Evolutionary conservation across 2,797 vertebrate species (phyloP).

Genomic region (Leptatherina wallacei): DNA sequence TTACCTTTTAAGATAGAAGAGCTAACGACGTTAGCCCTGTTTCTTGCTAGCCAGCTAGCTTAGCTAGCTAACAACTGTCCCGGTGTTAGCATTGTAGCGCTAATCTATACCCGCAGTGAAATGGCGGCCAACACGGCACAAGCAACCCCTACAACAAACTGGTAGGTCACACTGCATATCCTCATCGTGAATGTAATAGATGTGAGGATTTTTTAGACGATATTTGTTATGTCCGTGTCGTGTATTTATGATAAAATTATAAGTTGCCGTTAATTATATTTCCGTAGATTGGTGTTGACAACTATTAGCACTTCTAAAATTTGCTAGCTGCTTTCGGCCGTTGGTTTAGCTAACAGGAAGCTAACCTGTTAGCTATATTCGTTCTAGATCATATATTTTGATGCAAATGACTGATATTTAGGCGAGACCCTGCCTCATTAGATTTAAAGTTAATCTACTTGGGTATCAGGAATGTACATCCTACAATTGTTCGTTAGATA

Average conservation of each 20-base stretch:
- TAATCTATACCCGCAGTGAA: slow-evolving; percentile 62
- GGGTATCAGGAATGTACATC: neutral
- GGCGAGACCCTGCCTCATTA: neutral
- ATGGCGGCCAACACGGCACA: slow-evolving; percentile 86
- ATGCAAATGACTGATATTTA: neutral
- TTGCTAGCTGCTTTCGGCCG: slow-evolving; percentile 9
- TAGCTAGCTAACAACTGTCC: slow-evolving; percentile 23
- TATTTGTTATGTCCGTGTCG: accelerated
- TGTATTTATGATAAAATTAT: neutral
- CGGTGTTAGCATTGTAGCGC: slow-evolving; percentile 50
- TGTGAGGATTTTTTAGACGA: accelerated
- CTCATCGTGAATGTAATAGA: neutral
- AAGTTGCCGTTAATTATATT: neutral
- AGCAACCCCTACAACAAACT: slow-evolving; percentile 71
- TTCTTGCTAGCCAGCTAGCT: slow-evolving; percentile 41
- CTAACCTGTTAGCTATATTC: neutral
- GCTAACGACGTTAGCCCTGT: slow-evolving; percentile 53
- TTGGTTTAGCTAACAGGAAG: neutral
- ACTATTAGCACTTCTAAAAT: slow-evolving; percentile 6
- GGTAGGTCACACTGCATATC: slow-evolving; percentile 67
- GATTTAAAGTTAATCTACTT: neutral
- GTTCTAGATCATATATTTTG: neutral
- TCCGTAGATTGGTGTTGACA: slow-evolving; percentile 9
- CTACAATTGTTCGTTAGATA: neutral
- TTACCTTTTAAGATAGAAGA: slow-evolving; percentile 43